Conservation (phyloP, 2,113 vertebrate genomes). For the Nibea albiflora region DNA sequence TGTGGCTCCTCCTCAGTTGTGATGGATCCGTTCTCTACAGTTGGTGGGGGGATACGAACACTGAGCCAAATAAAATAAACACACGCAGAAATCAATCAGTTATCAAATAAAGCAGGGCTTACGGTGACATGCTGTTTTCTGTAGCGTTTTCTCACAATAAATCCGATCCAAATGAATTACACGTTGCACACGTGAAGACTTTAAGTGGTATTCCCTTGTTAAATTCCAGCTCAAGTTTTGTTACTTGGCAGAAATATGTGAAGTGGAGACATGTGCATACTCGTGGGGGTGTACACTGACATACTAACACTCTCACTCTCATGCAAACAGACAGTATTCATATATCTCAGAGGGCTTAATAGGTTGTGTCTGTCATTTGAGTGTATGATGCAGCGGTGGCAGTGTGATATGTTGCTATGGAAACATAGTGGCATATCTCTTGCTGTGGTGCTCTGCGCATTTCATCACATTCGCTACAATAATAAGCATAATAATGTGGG, state of each 20-base stretch:
- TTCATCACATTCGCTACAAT: constrained; percentile 66
- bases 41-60: not conserved
- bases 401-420: constrained; percentile 78
- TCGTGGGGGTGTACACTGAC: constrained; percentile 25
- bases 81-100: not conserved
- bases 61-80: not conserved
- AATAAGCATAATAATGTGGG: constrained; percentile 70
- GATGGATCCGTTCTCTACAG: not conserved
- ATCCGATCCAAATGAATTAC: constrained; percentile 32
- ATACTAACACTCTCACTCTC: constrained; percentile 49
- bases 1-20: not conserved
- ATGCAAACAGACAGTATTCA: constrained; percentile 68
- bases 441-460: constrained; percentile 55
- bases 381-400: constrained; percentile 72
- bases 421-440: constrained; percentile 73
- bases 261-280: constrained; percentile 24
- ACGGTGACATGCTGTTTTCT: not conserved
- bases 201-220: constrained; percentile 18
- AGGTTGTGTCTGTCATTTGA: constrained; percentile 78
- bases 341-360: constrained; percentile 69
- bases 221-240: constrained; percentile 30
- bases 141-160: constrained; percentile 33
- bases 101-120: constrained; percentile 18
- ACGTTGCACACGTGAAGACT: not conserved
- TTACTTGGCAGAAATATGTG: constrained; percentile 38